Evolutionary conservation across 1,140 invertebrate species (phyloP).

Genomic region (Drosophila ironensis): DNA sequence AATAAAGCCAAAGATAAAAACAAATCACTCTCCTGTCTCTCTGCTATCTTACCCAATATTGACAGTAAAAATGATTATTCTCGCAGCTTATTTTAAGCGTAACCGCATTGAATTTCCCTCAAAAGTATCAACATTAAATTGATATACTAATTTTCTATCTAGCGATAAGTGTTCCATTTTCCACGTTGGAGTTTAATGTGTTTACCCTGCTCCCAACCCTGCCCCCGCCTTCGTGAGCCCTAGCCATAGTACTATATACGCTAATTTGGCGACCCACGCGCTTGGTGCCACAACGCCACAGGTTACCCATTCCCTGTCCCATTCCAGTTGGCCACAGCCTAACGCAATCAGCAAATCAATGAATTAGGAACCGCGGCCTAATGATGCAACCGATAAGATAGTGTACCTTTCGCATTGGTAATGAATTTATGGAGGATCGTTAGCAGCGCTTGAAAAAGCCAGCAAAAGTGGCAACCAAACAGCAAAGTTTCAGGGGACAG

Average conservation of each 20-base stretch:
- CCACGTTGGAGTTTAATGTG: no score
- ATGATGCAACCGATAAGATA: constrained; percentile 68
- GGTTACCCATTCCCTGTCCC: background rate
- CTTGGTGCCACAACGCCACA: background rate
- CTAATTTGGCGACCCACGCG: constrained; percentile 33
- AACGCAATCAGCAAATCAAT: constrained; percentile 60
- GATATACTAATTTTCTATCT: no score
- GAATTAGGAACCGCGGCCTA: constrained; percentile 33
- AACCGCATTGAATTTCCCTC: no score
- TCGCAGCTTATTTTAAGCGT: background rate
- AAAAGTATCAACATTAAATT: no score
- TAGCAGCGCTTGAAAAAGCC: constrained; percentile 33
- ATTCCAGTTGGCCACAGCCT: constrained; percentile 6
- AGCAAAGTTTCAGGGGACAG: background rate
- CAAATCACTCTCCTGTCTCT: no score
- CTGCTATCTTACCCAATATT: no score
- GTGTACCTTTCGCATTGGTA: constrained; percentile 30
- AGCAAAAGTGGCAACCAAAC: constrained; percentile 3
- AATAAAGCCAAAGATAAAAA: constrained; percentile 56
- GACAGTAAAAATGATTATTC: no score
- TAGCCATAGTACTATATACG: no score
- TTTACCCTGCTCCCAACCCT: background rate
- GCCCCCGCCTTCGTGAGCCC: no score
- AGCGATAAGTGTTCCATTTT: no score
- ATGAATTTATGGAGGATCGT: constrained; percentile 61